phyloP scores from a whole-genome alignment of 1,140 invertebrate species.

The Andrena cerasifolii region DNA sequence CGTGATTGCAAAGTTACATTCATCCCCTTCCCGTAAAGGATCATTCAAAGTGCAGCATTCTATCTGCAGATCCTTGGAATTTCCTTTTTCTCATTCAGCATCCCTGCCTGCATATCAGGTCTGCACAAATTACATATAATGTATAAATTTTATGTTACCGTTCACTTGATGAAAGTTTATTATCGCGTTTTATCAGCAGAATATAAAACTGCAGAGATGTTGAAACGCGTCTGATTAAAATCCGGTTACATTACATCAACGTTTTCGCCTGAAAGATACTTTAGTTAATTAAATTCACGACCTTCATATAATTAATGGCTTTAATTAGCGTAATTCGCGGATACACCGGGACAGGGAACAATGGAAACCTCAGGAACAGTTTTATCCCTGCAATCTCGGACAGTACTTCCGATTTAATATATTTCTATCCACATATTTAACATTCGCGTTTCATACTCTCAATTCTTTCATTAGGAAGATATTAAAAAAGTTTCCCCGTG shows the following conservation, averaged over 20 bases:
- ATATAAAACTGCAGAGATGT: neutral
- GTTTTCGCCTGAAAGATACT: neutral
- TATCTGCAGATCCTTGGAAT: neutral
- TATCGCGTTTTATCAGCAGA: neutral
- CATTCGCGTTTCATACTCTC: neutral
- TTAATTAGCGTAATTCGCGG: conserved; percentile 29
- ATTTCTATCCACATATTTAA: neutral
- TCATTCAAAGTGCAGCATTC: conserved; percentile 8
- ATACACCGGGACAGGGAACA: neutral
- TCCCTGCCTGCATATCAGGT: neutral
- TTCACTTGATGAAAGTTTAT: neutral
- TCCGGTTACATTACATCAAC: neutral
- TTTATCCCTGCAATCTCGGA: neutral
- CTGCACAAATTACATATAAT: too few species aligned
- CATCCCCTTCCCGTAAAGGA: neutral
- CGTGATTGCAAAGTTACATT: conserved; percentile 30
- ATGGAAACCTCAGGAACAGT: neutral
- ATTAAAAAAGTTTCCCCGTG: neutral
- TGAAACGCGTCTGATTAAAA: neutral
- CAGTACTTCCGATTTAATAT: neutral
- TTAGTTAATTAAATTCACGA: conserved; percentile 27
- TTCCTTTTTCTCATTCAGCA: neutral
- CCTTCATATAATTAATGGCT: conserved; percentile 14
- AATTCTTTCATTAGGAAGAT: neutral
- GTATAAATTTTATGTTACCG: too few species aligned